Percentiles rank a stretch among this genome's conserved stretches.
Evolutionary conservation across 1,140 invertebrate species (phyloP).

Genomic region (Euura saliciscinereae): DNA sequence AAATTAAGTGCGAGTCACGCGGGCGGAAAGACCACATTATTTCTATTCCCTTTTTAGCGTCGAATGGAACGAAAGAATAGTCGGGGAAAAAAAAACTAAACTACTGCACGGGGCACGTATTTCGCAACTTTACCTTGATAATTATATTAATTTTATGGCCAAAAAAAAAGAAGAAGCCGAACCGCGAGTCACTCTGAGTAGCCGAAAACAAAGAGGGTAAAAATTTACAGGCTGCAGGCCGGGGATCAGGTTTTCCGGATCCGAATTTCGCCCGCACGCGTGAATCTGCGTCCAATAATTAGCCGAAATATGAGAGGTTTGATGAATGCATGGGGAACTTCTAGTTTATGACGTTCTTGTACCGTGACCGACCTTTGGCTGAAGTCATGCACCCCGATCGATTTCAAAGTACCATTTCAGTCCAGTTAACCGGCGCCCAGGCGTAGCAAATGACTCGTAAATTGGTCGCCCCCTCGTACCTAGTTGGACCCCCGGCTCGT

Average conservation of each 20-base stretch:
- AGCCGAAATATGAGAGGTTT: too few species aligned
- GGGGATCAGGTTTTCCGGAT: background rate
- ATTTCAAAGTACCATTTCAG: conserved; percentile 7
- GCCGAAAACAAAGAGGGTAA: background rate
- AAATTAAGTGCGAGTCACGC: background rate
- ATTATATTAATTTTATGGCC: too few species aligned
- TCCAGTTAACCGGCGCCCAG: conserved; percentile 1
- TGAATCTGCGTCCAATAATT: too few species aligned
- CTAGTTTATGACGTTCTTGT: background rate
- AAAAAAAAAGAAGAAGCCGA: too few species aligned
- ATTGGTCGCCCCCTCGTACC: background rate
- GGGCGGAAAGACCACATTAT: conserved; percentile 1
- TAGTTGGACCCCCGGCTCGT: background rate
- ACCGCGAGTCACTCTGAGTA: too few species aligned
- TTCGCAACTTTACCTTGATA: too few species aligned
- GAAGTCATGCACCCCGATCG: background rate
- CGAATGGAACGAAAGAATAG: too few species aligned
- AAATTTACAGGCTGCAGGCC: background rate
- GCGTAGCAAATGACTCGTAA: conserved; percentile 4
- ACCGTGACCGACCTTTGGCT: background rate
- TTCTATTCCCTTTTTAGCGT: background rate
- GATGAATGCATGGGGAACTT: too few species aligned
- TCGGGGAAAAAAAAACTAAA: too few species aligned
- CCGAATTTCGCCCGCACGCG: too few species aligned
- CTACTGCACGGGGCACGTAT: too few species aligned